Percentiles rank a stretch among this genome's conserved stretches.
Conservation (phyloP, 35 echinoderm and acorn worm species). For the Chiridota heheva region DNA sequence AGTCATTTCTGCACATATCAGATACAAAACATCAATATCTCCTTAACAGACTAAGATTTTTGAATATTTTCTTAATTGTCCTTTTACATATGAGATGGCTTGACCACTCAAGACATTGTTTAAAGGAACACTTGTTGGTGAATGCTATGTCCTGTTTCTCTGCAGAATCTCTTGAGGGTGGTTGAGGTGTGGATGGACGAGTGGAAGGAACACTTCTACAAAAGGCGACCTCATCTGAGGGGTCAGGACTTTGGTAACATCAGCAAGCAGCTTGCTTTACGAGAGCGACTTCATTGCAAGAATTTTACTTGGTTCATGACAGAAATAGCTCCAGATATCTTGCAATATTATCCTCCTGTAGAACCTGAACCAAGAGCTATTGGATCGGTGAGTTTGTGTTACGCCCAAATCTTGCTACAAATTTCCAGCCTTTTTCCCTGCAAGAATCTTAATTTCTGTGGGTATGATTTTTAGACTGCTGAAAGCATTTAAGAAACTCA, state of each 20-base stretch:
- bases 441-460: neutral
- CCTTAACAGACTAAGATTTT: no score
- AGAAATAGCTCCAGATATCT: constrained; percentile 91
- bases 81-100: no score
- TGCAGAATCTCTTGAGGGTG: constrained; percentile 90
- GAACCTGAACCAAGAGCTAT: constrained; percentile 77
- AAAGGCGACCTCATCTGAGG: constrained; percentile 67
- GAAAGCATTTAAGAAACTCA: neutral
- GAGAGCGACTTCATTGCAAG: constrained; percentile 78
- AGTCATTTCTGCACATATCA: no score
- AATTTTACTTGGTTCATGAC: constrained; percentile 97
- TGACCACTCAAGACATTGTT: no score
- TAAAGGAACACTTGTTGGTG: no score
- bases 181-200: constrained; percentile 98
- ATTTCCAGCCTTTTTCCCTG: neutral
- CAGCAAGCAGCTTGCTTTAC: constrained; percentile 81
- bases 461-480: neutral
- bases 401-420: no score
- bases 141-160: neutral
- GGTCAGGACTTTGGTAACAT: constrained; percentile 80
- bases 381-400: constrained; percentile 68
- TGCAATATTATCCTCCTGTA: constrained; percentile 92
- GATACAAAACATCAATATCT: no score
- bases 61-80: no score
- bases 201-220: constrained; percentile 90